These are phyloP conservation scores for Tenualosa ilisha DNA, from an alignment of 2,797 vertebrate species.

Conservation along the genomic window DNA sequence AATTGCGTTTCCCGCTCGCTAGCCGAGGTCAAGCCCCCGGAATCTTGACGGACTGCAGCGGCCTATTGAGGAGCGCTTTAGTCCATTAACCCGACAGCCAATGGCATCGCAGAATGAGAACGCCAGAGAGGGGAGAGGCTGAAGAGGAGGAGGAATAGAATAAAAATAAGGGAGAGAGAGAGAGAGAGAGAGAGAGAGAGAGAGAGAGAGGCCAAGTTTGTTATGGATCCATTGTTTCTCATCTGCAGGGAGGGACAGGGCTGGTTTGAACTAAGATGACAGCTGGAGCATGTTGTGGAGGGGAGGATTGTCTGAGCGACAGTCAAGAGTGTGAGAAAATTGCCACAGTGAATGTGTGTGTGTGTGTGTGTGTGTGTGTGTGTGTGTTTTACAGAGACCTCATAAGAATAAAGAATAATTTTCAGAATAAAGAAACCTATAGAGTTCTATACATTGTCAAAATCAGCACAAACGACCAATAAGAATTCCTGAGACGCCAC, in stretches of 20 bases:
- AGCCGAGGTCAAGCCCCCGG: slow-evolving; percentile 79
- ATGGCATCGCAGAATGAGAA: slow-evolving; percentile 33
- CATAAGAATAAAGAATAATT: background rate
- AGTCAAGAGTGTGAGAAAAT: background rate
- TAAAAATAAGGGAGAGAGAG: slow-evolving; percentile 8
- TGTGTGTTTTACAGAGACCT: background rate
- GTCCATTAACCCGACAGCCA: slow-evolving; percentile 78
- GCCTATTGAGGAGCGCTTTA: slow-evolving; percentile 80
- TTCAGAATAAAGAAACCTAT: background rate
- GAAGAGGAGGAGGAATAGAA: background rate
- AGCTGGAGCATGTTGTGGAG: background rate
- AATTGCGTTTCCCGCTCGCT: slow-evolving; percentile 76
- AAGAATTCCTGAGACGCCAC: background rate
- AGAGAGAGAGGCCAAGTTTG: slow-evolving; percentile 8
- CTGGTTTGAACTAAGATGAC: slow-evolving; percentile 22
- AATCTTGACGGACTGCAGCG: slow-evolving; percentile 77
- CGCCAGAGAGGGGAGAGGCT: slow-evolving; percentile 15
- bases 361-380: background rate
- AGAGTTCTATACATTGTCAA: background rate
- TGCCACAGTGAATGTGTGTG: background rate
- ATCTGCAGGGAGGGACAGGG: slow-evolving; percentile 57
- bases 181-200: background rate
- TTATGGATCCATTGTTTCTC: slow-evolving; percentile 75
- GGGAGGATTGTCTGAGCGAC: background rate
- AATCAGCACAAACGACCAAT: background rate